These are phyloP conservation scores for Drosophila pachea DNA, from an alignment of 1,140 invertebrate species.

Conservation along the genomic window DNA sequence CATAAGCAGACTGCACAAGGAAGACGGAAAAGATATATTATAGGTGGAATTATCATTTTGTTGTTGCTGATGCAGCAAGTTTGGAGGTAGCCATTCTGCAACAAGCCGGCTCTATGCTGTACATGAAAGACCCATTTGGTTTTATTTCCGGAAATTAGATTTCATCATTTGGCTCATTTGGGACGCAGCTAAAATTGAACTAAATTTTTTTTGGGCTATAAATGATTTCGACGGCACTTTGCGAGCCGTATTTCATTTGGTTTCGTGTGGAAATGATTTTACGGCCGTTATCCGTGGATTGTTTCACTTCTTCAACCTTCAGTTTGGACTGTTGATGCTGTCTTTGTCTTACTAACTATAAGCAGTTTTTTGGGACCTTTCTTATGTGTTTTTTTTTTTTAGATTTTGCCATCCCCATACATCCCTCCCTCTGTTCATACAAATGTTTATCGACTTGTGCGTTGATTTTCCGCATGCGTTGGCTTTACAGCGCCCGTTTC, in stretches of 20 bases:
- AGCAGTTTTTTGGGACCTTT: conserved; percentile 34
- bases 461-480: conserved; percentile 75
- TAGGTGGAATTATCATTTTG: no score
- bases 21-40: no score
- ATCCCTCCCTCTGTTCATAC: conserved; percentile 50
- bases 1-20: no score
- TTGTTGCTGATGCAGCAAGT: not conserved
- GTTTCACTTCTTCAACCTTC: conserved; percentile 12
- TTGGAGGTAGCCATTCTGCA: not conserved
- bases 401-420: conserved; percentile 2
- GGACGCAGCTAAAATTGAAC: conserved; percentile 7
- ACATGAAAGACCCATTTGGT: not conserved
- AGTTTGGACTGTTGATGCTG: not conserved
- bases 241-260: conserved; percentile 54
- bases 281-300: conserved; percentile 18
- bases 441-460: conserved; percentile 70
- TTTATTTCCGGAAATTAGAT: not conserved
- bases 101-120: not conserved
- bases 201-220: conserved; percentile 13
- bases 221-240: conserved; percentile 34
- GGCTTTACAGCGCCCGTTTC: conserved; percentile 53
- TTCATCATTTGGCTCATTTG: conserved; percentile 16
- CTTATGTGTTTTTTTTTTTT: no score
- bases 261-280: conserved; percentile 63
- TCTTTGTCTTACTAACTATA: conserved; percentile 28